Evolutionary conservation across 2,113 vertebrate species (phyloP).

Genomic region (Trinectes maculatus): DNA sequence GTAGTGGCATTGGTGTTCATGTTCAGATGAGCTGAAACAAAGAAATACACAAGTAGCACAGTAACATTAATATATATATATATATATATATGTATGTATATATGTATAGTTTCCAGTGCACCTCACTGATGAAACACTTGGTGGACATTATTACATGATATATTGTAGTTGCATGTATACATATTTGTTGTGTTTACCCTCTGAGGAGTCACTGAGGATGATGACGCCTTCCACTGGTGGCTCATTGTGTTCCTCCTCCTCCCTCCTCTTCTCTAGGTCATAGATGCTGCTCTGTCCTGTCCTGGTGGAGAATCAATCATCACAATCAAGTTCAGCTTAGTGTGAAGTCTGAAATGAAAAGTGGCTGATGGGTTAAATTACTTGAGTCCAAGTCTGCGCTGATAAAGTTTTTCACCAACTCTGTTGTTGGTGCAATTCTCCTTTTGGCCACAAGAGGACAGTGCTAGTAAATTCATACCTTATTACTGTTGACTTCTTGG

Average conservation of each 20-base stretch:
- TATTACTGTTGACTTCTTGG: background rate
- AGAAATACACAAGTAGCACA: background rate
- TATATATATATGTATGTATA: too few species aligned
- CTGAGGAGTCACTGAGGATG: slow-evolving; percentile 59
- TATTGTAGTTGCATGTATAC: too few species aligned
- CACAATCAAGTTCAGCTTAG: background rate
- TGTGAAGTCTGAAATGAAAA: background rate
- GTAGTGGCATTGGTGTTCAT: slow-evolving; percentile 83
- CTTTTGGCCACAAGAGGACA: slow-evolving; percentile 57
- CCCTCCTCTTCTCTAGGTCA: slow-evolving; percentile 54
- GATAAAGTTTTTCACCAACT: background rate
- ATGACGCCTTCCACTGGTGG: slow-evolving; percentile 19
- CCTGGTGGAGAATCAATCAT: slow-evolving; percentile 54
- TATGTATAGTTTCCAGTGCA: too few species aligned
- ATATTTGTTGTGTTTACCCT: slow-evolving; percentile 73
- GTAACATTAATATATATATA: too few species aligned
- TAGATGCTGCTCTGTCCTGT: slow-evolving; percentile 46
- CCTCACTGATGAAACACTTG: too few species aligned
- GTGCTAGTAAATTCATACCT: background rate
- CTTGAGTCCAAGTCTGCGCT: background rate
- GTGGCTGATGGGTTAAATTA: background rate
- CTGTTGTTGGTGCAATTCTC: slow-evolving; percentile 2
- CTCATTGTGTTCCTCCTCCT: slow-evolving; percentile 48
- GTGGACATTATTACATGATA: too few species aligned
- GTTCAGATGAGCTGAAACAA: slow-evolving; percentile 75